These are phyloP conservation scores for Bombus sylvicola DNA, from an alignment of 1,140 invertebrate species.

Conservation along the genomic window DNA sequence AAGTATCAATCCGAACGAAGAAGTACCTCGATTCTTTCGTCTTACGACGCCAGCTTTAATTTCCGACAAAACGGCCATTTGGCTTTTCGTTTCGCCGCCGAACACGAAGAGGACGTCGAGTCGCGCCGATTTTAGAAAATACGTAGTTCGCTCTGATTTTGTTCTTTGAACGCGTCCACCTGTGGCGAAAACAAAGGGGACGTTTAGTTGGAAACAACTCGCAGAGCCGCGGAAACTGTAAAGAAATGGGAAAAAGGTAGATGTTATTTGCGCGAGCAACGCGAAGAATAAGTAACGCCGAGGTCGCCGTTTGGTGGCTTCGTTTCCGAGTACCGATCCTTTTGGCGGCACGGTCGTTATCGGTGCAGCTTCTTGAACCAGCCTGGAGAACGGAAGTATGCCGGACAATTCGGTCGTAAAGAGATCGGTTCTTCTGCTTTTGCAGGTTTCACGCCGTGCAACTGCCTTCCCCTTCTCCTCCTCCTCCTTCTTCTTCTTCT, in stretches of 20 bases:
- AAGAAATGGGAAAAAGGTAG: constrained; percentile 6
- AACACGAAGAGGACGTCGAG: background rate
- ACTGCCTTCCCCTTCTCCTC: too few relatives aligned
- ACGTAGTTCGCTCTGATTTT: background rate
- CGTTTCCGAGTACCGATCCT: constrained; percentile 18
- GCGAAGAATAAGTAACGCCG: constrained; percentile 14
- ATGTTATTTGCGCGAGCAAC: constrained; percentile 26
- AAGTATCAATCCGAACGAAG: too few relatives aligned
- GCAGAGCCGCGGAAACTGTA: background rate
- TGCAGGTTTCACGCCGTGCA: too few relatives aligned
- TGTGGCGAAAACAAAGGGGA: constrained; percentile 2
- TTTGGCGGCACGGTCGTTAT: constrained; percentile 16
- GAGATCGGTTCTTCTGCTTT: constrained; percentile 9
- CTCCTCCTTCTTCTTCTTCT: background rate
- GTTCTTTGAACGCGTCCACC: constrained; percentile 20
- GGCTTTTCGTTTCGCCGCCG: background rate
- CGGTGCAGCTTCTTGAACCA: background rate
- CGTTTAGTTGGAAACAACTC: constrained; percentile 15
- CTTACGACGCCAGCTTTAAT: background rate
- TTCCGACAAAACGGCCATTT: background rate
- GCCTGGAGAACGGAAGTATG: constrained; percentile 36
- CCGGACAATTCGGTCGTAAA: constrained; percentile 30
- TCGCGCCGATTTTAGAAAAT: background rate
- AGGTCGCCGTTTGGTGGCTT: constrained; percentile 31
- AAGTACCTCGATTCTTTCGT: too few relatives aligned